A percentile compares a stretch with the other conserved stretches of the same genome.
These are phyloP conservation scores for Hesperia comma DNA, from an alignment of 2,888 invertebrate genomes.

Conservation along the genomic window DNA sequence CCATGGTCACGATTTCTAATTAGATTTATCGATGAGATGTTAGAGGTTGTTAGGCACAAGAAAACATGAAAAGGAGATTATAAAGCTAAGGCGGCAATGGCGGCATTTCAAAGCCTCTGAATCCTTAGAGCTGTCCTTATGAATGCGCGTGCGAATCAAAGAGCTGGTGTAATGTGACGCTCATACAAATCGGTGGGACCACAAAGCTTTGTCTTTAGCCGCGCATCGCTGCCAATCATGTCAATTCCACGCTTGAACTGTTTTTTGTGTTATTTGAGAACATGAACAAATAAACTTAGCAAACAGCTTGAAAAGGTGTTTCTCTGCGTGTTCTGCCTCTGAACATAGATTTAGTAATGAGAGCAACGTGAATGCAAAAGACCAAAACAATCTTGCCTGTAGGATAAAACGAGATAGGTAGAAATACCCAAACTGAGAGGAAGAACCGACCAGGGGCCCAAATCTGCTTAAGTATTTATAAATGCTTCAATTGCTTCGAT, in stretches of 20 bases:
- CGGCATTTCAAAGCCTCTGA: slow-evolving; percentile 19
- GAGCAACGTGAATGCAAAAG: too few species aligned
- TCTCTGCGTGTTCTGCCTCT: background rate
- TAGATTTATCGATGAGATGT: slow-evolving; percentile 5
- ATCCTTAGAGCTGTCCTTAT: slow-evolving; percentile 36
- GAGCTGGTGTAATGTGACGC: slow-evolving; percentile 62
- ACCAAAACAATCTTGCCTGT: too few species aligned
- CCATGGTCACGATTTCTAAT: slow-evolving; percentile 2
- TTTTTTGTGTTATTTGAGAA: slow-evolving; percentile 14
- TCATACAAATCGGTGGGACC: slow-evolving; percentile 56
- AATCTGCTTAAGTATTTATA: too few species aligned
- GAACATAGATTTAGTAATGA: background rate
- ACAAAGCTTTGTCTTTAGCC: slow-evolving; percentile 51
- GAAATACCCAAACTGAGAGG: too few species aligned
- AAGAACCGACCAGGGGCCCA: too few species aligned
- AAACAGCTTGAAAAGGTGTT: slow-evolving; percentile 7
- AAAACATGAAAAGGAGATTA: slow-evolving; percentile 6
- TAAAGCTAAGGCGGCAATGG: slow-evolving; percentile 18
- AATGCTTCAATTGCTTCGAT: too few species aligned
- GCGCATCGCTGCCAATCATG: slow-evolving; percentile 64
- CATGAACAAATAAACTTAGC: background rate
- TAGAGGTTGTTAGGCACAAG: background rate
- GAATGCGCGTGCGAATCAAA: slow-evolving; percentile 56
- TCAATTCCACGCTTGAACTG: slow-evolving; percentile 46
- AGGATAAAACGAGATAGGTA: too few species aligned